A percentile compares a stretch with the other conserved stretches of the same genome.
phyloP scores from a whole-genome alignment of 2,113 vertebrate species.

The Crotalus horridus region DNA sequence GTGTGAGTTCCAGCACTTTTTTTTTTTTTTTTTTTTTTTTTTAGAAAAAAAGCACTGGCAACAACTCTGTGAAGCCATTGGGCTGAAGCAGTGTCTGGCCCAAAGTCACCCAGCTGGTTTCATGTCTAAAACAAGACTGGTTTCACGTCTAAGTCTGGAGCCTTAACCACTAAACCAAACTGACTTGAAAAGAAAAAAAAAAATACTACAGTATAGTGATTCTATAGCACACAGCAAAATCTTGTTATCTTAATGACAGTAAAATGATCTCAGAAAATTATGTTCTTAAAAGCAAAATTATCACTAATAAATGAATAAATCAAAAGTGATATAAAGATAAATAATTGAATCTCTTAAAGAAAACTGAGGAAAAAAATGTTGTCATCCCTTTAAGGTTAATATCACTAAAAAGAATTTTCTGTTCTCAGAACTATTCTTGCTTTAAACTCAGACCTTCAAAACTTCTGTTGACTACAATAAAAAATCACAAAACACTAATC shows the following conservation, averaged over 20 bases:
- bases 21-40: too few relatives aligned
- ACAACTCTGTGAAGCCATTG: background rate
- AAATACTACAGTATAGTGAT: constrained; percentile 37
- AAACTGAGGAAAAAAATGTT: constrained; percentile 19
- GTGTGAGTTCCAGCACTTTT: too few relatives aligned
- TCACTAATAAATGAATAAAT: constrained; percentile 25
- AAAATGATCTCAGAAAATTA: constrained; percentile 33
- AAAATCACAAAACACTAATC: background rate
- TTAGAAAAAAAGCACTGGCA: too few relatives aligned
- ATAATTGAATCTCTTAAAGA: constrained; percentile 15
- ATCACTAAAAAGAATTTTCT: background rate
- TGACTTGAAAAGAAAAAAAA: constrained; percentile 9
- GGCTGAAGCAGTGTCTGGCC: background rate
- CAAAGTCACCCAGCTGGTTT: too few relatives aligned
- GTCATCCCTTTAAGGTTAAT: constrained; percentile 23
- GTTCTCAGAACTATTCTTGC: background rate
- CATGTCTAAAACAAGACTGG: too few relatives aligned
- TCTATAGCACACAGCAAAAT: constrained; percentile 29
- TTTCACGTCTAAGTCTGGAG: too few relatives aligned
- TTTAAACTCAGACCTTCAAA: background rate
- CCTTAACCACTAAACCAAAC: too few relatives aligned
- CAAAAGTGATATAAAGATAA: constrained; percentile 16
- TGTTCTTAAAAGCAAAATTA: constrained; percentile 21
- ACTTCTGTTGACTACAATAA: background rate
- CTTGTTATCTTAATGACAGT: constrained; percentile 14